Conservation (phyloP, 53 echinoderm and acorn worm genomes). For the Antedon mediterranea region DNA sequence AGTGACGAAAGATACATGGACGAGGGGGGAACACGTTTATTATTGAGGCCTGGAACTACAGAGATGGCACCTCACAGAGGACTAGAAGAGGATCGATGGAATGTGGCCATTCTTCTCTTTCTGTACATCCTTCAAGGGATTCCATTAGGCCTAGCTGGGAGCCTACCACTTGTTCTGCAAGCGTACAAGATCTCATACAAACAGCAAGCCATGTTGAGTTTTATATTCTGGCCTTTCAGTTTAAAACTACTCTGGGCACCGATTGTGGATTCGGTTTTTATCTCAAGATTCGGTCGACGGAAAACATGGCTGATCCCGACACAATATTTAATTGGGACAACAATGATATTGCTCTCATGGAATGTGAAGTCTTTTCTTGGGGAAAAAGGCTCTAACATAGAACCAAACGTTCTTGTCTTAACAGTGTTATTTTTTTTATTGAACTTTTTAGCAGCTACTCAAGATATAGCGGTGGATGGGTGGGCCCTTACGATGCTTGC, state of each 20-base stretch:
- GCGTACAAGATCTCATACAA: conserved; percentile 68
- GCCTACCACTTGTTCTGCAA: conserved; percentile 66
- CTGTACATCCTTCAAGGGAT: conserved; percentile 89
- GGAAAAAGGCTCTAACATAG: conserved; percentile 19
- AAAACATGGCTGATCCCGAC: conserved; percentile 92
- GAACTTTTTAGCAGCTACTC: conserved; percentile 94
- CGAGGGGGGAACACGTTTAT: background rate
- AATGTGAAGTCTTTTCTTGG: conserved; percentile 50
- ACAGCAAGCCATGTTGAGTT: conserved; percentile 86
- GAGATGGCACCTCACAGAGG: background rate
- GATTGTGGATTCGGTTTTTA: conserved; percentile 67
- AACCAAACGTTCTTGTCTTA: conserved; percentile 46
- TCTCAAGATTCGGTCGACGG: conserved; percentile 49
- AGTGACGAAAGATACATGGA: background rate
- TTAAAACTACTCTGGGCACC: conserved; percentile 92
- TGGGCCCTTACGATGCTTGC: conserved; percentile 99
- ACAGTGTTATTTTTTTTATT: conserved; percentile 79
- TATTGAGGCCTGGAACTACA: background rate
- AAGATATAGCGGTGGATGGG: conserved; percentile 93
- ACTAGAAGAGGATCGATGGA: conserved; percentile 29
- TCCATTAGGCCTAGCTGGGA: conserved; percentile 84
- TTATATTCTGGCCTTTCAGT: conserved; percentile 98
- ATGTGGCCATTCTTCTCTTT: conserved; percentile 47
- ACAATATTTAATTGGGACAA: conserved; percentile 73
- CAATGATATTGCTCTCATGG: conserved; percentile 58